Evolutionary conservation across 2,797 vertebrate species (phyloP).

Genomic region (Eidolon dupreanum): DNA sequence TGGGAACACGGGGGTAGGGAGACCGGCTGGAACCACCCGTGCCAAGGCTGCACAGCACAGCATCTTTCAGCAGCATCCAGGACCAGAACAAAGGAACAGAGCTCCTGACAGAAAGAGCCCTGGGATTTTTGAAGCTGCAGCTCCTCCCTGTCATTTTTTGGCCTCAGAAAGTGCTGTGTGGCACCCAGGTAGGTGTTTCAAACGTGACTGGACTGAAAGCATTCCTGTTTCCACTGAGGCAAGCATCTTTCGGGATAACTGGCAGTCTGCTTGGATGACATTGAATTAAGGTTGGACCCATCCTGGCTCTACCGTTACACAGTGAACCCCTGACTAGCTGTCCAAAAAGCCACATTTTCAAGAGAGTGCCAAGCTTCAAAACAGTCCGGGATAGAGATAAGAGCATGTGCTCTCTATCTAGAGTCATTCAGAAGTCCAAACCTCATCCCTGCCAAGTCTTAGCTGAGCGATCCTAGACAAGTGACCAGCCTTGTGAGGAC

Average conservation of each 20-base stretch:
- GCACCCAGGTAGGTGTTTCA: neutral
- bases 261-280: neutral
- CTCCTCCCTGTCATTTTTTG: constrained; percentile 22
- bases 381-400: neutral
- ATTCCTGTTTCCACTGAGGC: neutral
- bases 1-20: too few relatives aligned
- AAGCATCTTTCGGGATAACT: neutral
- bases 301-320: neutral
- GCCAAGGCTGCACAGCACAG: neutral
- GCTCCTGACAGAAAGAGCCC: neutral
- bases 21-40: neutral
- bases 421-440: neutral
- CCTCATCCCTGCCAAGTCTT: neutral
- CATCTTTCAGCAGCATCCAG: neutral
- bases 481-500: neutral
- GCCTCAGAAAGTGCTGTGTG: neutral
- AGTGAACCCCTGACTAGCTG: too few relatives aligned
- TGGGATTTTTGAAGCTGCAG: neutral
- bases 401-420: neutral
- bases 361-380: neutral
- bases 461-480: neutral
- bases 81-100: neutral
- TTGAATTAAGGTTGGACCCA: neutral
- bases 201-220: neutral
- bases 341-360: neutral